phyloP scores from a whole-genome alignment of 2,888 invertebrate species.

The Lapara coniferarum region DNA sequence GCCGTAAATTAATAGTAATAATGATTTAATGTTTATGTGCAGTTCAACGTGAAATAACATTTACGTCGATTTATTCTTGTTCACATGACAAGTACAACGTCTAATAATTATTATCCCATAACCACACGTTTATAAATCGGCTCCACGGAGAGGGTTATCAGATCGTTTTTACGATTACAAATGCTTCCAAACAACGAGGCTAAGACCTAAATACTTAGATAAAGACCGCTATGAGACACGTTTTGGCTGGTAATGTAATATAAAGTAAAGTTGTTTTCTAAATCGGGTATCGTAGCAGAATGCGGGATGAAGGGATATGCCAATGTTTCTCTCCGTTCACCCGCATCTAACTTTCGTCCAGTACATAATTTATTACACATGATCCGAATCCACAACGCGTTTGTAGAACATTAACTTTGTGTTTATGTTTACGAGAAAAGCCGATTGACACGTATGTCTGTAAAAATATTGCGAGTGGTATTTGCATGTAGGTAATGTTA shows the following conservation, averaged over 20 bases:
- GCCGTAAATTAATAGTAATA: too few species aligned
- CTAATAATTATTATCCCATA: too few species aligned
- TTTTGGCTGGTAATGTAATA: conserved; percentile 5
- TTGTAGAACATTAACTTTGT: conserved; percentile 8
- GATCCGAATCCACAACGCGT: conserved; percentile 22
- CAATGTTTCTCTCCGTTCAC: conserved; percentile 21
- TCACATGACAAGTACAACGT: too few species aligned
- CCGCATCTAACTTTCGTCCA: conserved; percentile 16
- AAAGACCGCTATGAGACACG: not conserved
- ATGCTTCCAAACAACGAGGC: not conserved
- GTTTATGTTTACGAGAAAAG: not conserved
- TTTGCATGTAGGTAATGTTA: too few species aligned
- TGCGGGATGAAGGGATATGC: conserved; percentile 10
- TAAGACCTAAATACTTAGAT: not conserved
- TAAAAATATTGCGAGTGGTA: not conserved
- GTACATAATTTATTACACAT: conserved; percentile 24
- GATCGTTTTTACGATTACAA: too few species aligned
- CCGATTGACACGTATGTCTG: not conserved
- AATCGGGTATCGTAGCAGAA: conserved; percentile 1
- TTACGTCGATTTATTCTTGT: too few species aligned
- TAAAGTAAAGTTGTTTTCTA: conserved; percentile 4
- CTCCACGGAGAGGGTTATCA: too few species aligned
- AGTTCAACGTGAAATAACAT: too few species aligned
- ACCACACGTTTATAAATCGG: too few species aligned
- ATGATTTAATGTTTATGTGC: too few species aligned